Base-by-base conservation (phyloP, 2,888 invertebrate genomes). In the Pseudococcus jackbeardsleyi region DNA sequence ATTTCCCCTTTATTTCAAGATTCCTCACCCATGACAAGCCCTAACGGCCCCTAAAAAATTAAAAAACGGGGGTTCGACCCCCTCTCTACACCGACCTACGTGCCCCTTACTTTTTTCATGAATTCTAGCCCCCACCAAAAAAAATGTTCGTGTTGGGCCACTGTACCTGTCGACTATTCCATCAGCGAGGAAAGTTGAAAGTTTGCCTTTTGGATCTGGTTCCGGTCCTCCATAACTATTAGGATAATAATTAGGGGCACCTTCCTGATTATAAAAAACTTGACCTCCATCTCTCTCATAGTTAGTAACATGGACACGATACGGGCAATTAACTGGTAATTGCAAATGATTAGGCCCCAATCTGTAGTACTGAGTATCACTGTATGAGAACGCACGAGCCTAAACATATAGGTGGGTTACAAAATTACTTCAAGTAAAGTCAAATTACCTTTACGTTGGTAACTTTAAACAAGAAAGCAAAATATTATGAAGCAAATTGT, bases 301-400 rank as follows among this genome's bases (percentile, higher is more conserved):
- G 92, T 98, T 97, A 19, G 90, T 82, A 12, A 90, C 89, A 39
- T 84, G 90, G 90, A 92, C 91, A 90, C 92, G 91, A 92, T 94
- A 98, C 0, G 99, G 98, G 91, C 98, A 98, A 92, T 99, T 99
- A 26, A 99, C 98, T 0, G 98, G 97, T 72, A 99, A 93, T 92
- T 98, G 98, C 89, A 96, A 93, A 92, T 95, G 96, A 93, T 99
- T 99, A 0, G 97, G 94, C 8, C 99, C 99, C 90, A 99, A 93
- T 86, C 97, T 94, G 92, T 98, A 95, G 89, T 96, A 94, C 91
- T 99, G 99, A 0, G 99, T 97, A 92, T 99, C 99, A 0, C 95
- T 94, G 92, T 99, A 98, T 0, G 97, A 93, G 92, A 97, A 97
- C 15, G 97, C 92, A 89, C 97, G 95, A 1, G 96, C 97, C 91